Evolutionary conservation across 2,797 vertebrate genomes (phyloP), one percentile per base, ranked within the genome.

Genomic region (Poeciliopsis turneri): DNA sequence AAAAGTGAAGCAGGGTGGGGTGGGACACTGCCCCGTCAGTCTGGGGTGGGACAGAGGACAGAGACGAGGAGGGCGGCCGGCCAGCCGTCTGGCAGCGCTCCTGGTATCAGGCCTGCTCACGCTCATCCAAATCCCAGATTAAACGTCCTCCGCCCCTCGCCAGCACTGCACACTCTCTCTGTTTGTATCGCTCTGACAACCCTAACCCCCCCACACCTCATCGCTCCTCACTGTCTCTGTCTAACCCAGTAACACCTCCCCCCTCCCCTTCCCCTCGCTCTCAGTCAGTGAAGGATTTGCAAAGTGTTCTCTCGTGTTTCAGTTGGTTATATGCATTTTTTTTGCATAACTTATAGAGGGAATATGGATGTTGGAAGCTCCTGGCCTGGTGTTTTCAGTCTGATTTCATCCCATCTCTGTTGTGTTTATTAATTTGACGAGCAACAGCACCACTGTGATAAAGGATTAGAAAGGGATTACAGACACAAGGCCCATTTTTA

Each of bases 41-140:
- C 46, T 47, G 46, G 5, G 15, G 16, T 49, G 15, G 4, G 46
- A 47, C 46, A 18, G 76, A 69, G 39, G 75, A 71, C 74, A 83
- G 72, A 75, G 72, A 79, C 46, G 43, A 74, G 80, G 74, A 23
- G 82, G 82, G 25, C 49, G 46, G 13, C 13, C 13, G 46, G 15
- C 46, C 86, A 88, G 93, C 89, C 86, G 90, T 92, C 9, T 2
- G 41, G 9, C 90, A 91, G 84, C 76, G 68, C 66, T 61, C 86
- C 80, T 90, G 85, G 91, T 95, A 84, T 93, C 92, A 82, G 95
- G 92, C 91, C 93, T 84, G 89, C 93, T 92, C 90, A 89, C 81
- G 78, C 93, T 92, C 82, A 77, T 87, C 91, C 81, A 88, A 96
- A 96, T 94, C 93, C 94, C 93, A 95, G 94, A 91, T 86, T 92